Conservation (phyloP, 2,797 vertebrate genomes). For the Liasis olivaceus region DNA sequence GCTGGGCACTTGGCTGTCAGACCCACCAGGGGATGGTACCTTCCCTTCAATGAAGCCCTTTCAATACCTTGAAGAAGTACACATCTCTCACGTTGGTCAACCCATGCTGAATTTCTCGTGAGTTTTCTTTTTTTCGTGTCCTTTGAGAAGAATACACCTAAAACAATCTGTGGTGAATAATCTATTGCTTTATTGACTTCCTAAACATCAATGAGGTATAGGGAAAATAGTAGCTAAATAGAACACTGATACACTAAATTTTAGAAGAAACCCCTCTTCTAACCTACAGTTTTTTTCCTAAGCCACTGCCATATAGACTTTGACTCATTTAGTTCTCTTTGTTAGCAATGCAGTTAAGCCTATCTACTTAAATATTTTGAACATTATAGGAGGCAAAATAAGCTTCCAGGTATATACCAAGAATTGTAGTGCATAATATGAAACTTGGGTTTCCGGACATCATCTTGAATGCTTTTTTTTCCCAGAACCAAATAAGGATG, state of each 20-base stretch:
- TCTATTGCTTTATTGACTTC: not conserved
- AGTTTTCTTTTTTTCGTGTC: conserved; percentile 48
- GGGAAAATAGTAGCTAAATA: not conserved
- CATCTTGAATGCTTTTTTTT: not conserved
- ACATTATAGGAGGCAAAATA: not conserved
- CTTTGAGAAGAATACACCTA: not conserved
- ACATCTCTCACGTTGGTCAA: conserved; percentile 91
- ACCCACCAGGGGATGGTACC: conserved; percentile 84
- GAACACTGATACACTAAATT: not conserved
- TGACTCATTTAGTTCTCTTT: not conserved
- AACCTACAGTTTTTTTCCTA: conserved; percentile 5
- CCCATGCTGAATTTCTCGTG: conserved; percentile 95
- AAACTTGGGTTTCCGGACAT: not conserved
- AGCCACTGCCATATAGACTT: not conserved
- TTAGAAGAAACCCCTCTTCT: not conserved
- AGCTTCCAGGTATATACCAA: not conserved
- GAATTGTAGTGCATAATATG: not conserved
- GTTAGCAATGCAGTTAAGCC: not conserved
- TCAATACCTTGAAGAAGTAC: conserved; percentile 85
- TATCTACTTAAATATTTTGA: not conserved
- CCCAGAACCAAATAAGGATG: not conserved
- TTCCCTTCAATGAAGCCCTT: conserved; percentile 88
- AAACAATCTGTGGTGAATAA: not conserved
- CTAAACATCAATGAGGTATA: not conserved
- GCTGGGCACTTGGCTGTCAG: conserved; percentile 85